Evolutionary conservation across 1,140 invertebrate genomes (phyloP).

Genomic region (Temnothorax nylanderi): DNA sequence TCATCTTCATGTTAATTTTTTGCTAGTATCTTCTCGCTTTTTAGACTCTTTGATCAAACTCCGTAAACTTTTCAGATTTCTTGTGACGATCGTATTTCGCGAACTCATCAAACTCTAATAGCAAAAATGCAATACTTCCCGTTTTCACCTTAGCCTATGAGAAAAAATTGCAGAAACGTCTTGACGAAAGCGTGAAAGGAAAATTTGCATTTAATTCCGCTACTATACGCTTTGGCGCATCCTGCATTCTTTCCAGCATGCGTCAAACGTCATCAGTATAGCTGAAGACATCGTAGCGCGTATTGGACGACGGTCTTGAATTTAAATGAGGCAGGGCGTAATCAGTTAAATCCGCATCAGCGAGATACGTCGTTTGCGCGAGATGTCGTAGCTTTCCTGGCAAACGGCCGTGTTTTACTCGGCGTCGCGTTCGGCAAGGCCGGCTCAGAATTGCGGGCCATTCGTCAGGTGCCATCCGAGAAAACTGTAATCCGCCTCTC

Average conservation of each 20-base stretch:
- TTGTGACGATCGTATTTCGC: background rate
- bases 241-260: background rate
- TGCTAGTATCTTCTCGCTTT: background rate
- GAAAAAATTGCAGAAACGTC: background rate
- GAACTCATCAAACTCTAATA: conserved; percentile 11
- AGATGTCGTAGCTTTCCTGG: background rate
- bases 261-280: background rate
- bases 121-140: background rate
- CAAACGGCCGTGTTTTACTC: background rate
- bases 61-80: background rate
- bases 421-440: conserved; percentile 46
- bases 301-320: conserved; percentile 22
- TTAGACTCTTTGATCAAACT: background rate
- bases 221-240: background rate
- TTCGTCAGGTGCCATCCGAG: conserved; percentile 67
- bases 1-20: background rate
- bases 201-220: background rate
- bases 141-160: background rate
- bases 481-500: conserved; percentile 4
- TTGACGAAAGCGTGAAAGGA: background rate
- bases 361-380: conserved; percentile 45
- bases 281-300: background rate
- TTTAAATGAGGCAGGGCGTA: conserved; percentile 43
- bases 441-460: conserved; percentile 65
- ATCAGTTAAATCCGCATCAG: conserved; percentile 61